Base-by-base conservation (phyloP, 2,113 vertebrate species). In the Conger conger region DNA sequence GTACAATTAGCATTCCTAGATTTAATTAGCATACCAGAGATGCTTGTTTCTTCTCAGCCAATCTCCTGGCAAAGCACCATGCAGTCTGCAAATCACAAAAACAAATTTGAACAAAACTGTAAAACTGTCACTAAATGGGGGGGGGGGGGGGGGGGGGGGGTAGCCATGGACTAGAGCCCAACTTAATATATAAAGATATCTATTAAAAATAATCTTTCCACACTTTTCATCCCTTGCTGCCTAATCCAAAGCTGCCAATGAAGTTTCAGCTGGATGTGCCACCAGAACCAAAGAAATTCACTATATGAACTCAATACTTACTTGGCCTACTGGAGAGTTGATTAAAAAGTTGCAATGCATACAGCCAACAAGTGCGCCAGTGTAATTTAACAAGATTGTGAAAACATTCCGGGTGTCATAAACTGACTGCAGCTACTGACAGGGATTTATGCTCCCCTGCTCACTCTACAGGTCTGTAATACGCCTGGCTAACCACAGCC, bases 21-120 rank as follows among this genome's bases (percentile, higher is more conserved):
- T 30, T 16, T 11, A 30, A 80, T 53, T 53, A 17, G 27, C 76
- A 94, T 96, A 96, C 95, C 95, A 93, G 90, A 94, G 88, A 36
- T 90, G 93, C 93, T 81, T 94, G 93, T 63, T 63, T 23, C 8
- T 95, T 93, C 94, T 94, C 88, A 94, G 94, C 27, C 94, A 93
- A 93, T 95, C 96, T 92, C 92, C 94, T 87, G 94, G 92, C 87
- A 93, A 93, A 85, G 93, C 93, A 89, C 95, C 95, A 88, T 96
- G 96, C 91, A 95, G 96, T 89, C 96, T 96, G 83, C 54, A 92
- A 68, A 86, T 36, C 11, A 84, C 9, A 84, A 76, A 60, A 54
- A 30, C n/a, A 45, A 5, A 81, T 63, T 63, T 73, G 68, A 73
- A n/a, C 23, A 30, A 40, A 33, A 37, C 35, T 8, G 1, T 17